Evolutionary conservation across 2,888 invertebrate genomes (phyloP), one percentile per base, ranked within the genome.

Genomic region (Parnassius smintheus): DNA sequence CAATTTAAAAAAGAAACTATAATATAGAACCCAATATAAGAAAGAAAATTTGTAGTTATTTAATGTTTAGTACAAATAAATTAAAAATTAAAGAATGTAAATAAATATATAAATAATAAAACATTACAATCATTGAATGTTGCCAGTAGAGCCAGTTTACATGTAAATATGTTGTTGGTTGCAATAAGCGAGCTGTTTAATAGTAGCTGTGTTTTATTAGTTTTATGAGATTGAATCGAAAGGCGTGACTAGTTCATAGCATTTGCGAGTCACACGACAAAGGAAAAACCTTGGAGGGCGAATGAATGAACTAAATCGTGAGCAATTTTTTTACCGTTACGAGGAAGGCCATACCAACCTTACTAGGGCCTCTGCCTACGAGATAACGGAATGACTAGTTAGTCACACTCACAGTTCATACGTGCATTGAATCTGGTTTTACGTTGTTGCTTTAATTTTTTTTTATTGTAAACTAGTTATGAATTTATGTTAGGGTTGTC

Each of bases 311-410:
- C 51, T 64, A 1, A 56, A 56, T 55, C 54, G 62, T 64, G 64
- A 62, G 59, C 55, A 55, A 67, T 69, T 67, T 68, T 49, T 67
- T 65, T 69, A 72, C 75, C 69, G 75, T 75, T 72, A 72, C 58
- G 67, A 72, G 70, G 71, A 70, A 69, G 66, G 59, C 55, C 63
- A 51, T 56, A 49, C 53, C 48, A 68, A 72, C 72, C 73, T 71
- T 65, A 67, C 52, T 65, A 71, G 73, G 70, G 73, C 74, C 74
- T 65, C 73, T 41, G 58, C 45, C 55, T 59, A 62, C 58, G 62
- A 66, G 61, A 55, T 73, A 74, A 73, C 73, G 74, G 73, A 63
- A 69, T 52, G 53, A 49, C 57, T 54, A 64, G 57, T 64, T 60
- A 61, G 60, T 52, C 51, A 59, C 57, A 61, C 57, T 52, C 51